A percentile compares a stretch with the other conserved stretches of the same genome.
Conservation (phyloP, 30 jellyfish, hydroid and myxozoan species). For the Turritopsis rubra region DNA sequence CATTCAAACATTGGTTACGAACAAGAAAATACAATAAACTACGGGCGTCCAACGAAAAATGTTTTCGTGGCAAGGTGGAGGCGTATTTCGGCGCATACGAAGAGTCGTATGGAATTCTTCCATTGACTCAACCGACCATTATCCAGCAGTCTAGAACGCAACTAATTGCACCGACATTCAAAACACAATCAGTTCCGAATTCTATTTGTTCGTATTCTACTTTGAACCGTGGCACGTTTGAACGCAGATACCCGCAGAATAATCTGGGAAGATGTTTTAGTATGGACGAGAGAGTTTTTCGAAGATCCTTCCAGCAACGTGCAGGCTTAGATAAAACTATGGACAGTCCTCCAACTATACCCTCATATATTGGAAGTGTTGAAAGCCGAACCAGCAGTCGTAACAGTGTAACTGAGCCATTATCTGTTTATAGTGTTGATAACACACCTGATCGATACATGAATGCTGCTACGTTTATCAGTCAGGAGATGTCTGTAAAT, state of each 20-base stretch:
- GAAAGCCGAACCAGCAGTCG: slow-evolving; percentile 63
- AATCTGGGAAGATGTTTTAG: slow-evolving; percentile 30
- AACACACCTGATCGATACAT: slow-evolving; percentile 42
- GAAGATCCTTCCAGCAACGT: slow-evolving; percentile 19
- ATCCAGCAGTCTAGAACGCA: slow-evolving; percentile 14
- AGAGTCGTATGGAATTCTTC: slow-evolving; percentile 8
- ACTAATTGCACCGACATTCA: background rate
- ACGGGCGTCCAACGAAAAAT: background rate
- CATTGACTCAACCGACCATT: slow-evolving; percentile 16
- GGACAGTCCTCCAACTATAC: slow-evolving; percentile 34
- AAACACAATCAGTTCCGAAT: background rate
- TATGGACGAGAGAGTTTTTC: slow-evolving; percentile 41
- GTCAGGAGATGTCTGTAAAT: slow-evolving; percentile 10
- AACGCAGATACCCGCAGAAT: slow-evolving; percentile 36
- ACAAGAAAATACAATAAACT: slow-evolving; percentile 18
- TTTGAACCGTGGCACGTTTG: slow-evolving; percentile 13
- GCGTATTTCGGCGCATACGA: slow-evolving; percentile 22
- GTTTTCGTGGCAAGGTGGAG: slow-evolving; percentile 24
- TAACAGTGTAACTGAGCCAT: slow-evolving; percentile 43
- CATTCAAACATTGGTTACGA: slow-evolving; percentile 5
- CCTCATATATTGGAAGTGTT: slow-evolving; percentile 11
- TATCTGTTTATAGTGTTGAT: background rate
- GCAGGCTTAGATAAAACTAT: too few relatives aligned
- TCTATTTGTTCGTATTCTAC: background rate
- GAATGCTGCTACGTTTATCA: slow-evolving; percentile 35